phyloP scores from a whole-genome alignment of 2,113 vertebrate genomes.

The Oplegnathus fasciatus region DNA sequence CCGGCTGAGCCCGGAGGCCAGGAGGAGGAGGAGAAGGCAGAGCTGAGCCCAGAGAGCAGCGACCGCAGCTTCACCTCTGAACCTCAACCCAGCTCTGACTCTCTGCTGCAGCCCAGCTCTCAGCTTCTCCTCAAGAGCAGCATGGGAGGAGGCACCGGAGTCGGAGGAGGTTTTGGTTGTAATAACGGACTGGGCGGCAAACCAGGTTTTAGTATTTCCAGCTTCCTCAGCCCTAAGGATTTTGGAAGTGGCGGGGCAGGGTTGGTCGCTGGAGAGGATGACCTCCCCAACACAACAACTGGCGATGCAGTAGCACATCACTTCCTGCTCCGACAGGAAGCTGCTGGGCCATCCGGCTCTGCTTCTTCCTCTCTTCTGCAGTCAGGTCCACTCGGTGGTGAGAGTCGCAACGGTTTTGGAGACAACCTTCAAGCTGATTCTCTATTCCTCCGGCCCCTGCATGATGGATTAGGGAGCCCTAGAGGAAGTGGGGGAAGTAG shows the following conservation, averaged over 20 bases:
- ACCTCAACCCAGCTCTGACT: constrained; percentile 92
- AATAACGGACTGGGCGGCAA: constrained; percentile 86
- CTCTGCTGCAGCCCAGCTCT: constrained; percentile 91
- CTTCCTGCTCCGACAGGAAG: constrained; percentile 89
- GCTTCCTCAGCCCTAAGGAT: constrained; percentile 88
- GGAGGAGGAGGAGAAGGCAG: constrained; percentile 94
- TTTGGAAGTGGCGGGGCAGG: constrained; percentile 74
- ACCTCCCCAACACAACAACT: constrained; percentile 94
- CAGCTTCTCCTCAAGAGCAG: constrained; percentile 91
- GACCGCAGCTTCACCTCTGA: constrained; percentile 93
- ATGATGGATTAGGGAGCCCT: constrained; percentile 86
- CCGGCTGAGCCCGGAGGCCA: constrained; percentile 77
- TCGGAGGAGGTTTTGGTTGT: constrained; percentile 61
- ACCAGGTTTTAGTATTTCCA: constrained; percentile 91
- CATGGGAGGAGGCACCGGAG: constrained; percentile 51
- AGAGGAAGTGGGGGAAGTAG: constrained; percentile 66
- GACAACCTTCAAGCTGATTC: constrained; percentile 85
- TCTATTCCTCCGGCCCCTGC: constrained; percentile 90
- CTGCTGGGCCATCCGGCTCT: constrained; percentile 74
- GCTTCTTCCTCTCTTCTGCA: constrained; percentile 86
- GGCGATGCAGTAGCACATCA: constrained; percentile 86
- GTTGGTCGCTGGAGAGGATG: constrained; percentile 84
- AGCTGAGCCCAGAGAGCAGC: constrained; percentile 95
- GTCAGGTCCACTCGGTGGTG: constrained; percentile 57
- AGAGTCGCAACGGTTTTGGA: constrained; percentile 85